phyloP scores from a whole-genome alignment of 1,140 invertebrate species.

The Cephus cinctus region DNA sequence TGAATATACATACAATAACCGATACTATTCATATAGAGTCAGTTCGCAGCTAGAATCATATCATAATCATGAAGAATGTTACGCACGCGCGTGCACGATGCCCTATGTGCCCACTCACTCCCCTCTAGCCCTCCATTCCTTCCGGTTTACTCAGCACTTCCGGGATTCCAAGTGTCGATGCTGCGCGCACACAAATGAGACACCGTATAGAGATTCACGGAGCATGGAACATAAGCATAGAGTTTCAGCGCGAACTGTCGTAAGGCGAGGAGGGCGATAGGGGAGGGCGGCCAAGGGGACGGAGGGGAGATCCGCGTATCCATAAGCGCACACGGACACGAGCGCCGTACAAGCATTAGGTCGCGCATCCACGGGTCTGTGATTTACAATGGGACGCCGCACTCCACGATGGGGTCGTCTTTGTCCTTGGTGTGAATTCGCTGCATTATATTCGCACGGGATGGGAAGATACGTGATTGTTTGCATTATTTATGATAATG shows the following conservation, averaged over 20 bases:
- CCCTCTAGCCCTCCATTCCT: too few relatives aligned
- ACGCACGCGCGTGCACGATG: too few relatives aligned
- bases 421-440: conserved; percentile 44
- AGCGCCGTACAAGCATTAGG: conserved; percentile 28
- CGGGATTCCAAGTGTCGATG: conserved; percentile 31
- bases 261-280: conserved; percentile 2
- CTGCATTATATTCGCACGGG: conserved; percentile 22
- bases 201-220: conserved; percentile 15
- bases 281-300: background rate
- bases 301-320: conserved; percentile 13
- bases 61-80: too few relatives aligned
- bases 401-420: conserved; percentile 32
- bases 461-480: conserved; percentile 34
- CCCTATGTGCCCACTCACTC: too few relatives aligned
- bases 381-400: conserved; percentile 35
- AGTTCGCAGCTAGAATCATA: too few relatives aligned
- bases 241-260: conserved; percentile 17
- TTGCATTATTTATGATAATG: conserved; percentile 46
- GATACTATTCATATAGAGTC: too few relatives aligned
- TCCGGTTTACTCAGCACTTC: conserved; percentile 38
- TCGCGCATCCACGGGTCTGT: conserved; percentile 26
- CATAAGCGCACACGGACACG: conserved; percentile 22
- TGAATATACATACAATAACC: too few relatives aligned
- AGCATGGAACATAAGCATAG: conserved; percentile 21
- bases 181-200: conserved; percentile 22